Base-by-base conservation (phyloP, 2,113 vertebrate species). In the Pipa parva region DNA sequence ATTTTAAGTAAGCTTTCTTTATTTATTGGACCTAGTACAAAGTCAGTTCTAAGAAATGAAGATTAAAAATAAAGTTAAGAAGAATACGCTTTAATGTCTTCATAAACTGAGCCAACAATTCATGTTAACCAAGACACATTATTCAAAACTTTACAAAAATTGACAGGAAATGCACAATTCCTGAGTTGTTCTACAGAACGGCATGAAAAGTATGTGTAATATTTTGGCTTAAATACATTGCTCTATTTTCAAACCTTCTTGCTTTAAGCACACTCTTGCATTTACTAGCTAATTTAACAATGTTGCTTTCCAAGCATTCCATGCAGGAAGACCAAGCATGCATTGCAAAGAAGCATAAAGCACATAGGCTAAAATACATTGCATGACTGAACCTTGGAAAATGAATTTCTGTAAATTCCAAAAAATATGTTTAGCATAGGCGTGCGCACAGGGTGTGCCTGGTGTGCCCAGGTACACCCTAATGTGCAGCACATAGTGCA, bases 91-190 rank as follows among this genome's bases (percentile, higher is more conserved):
- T 63, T 45, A 63, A 29, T 52, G 21, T 20, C 21, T 29, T 64
- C 33, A 25, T 12, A 12, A 25, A 37, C 63, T n/a, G 36, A 31
- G 63, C 51, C 50, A 45, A 46, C 51, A 57, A 57, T 18, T 56
- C 52, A 9, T 57, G 42, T 48, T 46, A 24, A 56, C 51, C 42
- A 26, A 57, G 26, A 45, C 52, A 65, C 46, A 56, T 65, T 36
- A 50, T 65, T 42, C 52, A 39, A 46, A 46, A 12, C 20, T 46
- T 18, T 8, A 49, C 12, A 4, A 49, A 17, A 57, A 57, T 56
- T 17, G 37, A 54, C 63, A 65, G 63, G 63, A 56, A 65, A 65
- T 65, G 26, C 57, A 57, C 29, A 56, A 65, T 65, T 52, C 26
- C 63, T 45, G 26, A 65, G 50, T 20, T 56, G 42, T 65, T 22